A percentile compares a stretch with the other conserved stretches of the same genome.
Conservation (phyloP, 2,888 invertebrate species). For the Didymodactylos carnosus region DNA sequence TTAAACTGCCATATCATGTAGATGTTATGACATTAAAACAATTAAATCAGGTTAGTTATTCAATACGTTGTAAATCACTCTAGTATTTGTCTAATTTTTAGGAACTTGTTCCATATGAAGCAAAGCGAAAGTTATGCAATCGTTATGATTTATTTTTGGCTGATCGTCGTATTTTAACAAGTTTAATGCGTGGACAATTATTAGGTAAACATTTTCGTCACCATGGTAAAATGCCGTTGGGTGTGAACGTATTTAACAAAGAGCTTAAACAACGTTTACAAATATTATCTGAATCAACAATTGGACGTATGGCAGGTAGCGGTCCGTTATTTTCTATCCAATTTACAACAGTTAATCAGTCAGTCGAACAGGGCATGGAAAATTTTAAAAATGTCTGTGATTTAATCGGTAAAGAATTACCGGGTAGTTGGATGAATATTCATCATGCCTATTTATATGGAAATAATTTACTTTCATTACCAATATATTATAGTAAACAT, state of each 20-base stretch:
- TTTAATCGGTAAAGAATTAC: neutral
- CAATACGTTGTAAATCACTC: no score
- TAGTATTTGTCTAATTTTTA: neutral
- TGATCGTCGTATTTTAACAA: slow-evolving; percentile 36
- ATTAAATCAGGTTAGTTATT: neutral
- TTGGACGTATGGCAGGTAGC: neutral
- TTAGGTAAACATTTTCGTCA: neutral
- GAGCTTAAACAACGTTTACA: neutral
- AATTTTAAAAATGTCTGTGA: neutral
- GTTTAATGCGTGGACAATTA: neutral
- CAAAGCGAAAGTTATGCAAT: slow-evolving; percentile 51
- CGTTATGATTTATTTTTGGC: slow-evolving; percentile 60
- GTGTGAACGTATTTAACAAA: neutral
- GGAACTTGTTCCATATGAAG: slow-evolving; percentile 57
- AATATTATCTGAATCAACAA: neutral
- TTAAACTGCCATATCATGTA: no score
- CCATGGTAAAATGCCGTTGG: neutral
- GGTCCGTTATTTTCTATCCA: neutral
- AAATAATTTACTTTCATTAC: neutral
- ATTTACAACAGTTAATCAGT: neutral
- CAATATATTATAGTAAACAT: neutral
- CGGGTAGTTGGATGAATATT: neutral
- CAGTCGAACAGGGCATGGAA: neutral
- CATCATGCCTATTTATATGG: neutral
- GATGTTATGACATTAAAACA: neutral